Percentiles rank a stretch among this genome's conserved stretches.
phyloP scores from a whole-genome alignment of 35 echinoderm and acorn worm species.

The Heliocidaris tuberculata region DNA sequence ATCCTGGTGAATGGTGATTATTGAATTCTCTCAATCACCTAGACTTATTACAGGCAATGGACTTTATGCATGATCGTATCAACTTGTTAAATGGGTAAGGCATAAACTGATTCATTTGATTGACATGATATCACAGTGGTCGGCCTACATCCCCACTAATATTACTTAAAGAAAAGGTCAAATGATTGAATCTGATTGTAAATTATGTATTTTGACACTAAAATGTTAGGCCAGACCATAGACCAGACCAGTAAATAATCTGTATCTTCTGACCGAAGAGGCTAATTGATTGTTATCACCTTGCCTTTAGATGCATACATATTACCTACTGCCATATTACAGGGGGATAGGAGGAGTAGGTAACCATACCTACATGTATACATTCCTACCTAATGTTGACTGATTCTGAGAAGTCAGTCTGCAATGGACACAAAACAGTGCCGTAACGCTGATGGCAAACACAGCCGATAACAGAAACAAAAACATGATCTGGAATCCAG shows the following conservation, averaged over 20 bases:
- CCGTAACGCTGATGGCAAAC: constrained; percentile 79
- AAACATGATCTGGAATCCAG: constrained; percentile 84
- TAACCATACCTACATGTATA: not conserved
- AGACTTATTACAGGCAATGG: too few species aligned
- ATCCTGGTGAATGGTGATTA: too few species aligned
- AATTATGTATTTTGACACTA: not conserved
- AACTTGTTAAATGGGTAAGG: too few species aligned
- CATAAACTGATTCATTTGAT: not conserved
- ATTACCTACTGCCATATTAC: not conserved
- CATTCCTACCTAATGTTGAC: constrained; percentile 86
- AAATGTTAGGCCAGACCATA: not conserved
- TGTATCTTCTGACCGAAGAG: not conserved
- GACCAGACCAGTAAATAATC: not conserved
- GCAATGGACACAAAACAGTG: constrained; percentile 71
- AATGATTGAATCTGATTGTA: not conserved
- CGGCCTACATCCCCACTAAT: not conserved
- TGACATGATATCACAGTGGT: not conserved
- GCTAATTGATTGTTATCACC: not conserved
- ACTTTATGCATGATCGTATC: too few species aligned
- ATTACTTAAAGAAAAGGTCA: too few species aligned
- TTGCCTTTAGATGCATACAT: not conserved
- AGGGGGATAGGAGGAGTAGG: not conserved
- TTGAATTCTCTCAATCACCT: too few species aligned
- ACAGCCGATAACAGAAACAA: constrained; percentile 72
- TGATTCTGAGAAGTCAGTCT: constrained; percentile 64